Evolutionary conservation across 2,797 vertebrate genomes (phyloP).

Genomic region (Gambelia wislizenii): DNA sequence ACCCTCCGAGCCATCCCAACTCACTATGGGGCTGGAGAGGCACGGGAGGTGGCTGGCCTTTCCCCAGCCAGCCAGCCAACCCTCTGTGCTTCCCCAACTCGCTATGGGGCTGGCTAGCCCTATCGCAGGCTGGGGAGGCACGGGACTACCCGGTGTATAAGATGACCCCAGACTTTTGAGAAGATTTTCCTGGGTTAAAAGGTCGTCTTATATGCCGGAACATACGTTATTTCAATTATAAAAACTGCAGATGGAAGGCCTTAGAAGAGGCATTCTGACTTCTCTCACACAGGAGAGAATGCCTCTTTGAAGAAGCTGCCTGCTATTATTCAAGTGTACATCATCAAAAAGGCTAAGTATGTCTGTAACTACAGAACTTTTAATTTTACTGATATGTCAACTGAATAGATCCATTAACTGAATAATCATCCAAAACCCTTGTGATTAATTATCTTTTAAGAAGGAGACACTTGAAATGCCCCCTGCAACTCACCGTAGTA

Average conservation of each 20-base stretch:
- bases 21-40: no score
- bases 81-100: no score
- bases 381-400: neutral
- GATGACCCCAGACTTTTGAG: no score
- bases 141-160: no score
- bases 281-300: neutral
- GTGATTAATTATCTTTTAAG: neutral
- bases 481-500: constrained; percentile 86
- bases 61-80: no score
- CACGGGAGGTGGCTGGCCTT: no score
- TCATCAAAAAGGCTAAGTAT: neutral
- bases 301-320: neutral
- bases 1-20: no score
- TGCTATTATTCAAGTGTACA: neutral
- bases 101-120: no score
- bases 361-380: neutral
- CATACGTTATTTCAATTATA: neutral
- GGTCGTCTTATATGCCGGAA: no score
- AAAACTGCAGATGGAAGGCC: neutral
- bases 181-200: no score
- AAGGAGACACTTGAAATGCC: neutral
- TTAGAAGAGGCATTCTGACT: neutral
- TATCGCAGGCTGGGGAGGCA: no score
- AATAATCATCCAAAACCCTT: neutral
- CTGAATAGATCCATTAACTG: neutral